Evolutionary conservation across 2,888 invertebrate genomes (phyloP), one percentile per base, ranked within the genome.

Genomic region (Gasteruption jaculator): DNA sequence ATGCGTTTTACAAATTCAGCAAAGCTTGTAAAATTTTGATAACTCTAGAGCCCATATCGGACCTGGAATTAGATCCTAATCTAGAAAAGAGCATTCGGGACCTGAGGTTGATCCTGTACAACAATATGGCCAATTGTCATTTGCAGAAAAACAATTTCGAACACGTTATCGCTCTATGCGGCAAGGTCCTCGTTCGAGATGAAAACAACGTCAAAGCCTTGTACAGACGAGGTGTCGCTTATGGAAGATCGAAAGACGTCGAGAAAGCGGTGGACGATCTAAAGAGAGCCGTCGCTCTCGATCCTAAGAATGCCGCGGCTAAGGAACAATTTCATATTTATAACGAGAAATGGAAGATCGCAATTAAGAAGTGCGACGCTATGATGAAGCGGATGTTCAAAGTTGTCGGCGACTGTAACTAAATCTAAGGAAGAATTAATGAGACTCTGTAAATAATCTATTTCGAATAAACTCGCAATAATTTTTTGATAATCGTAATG

Each of bases 91-190:
- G 72, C 6, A 73, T 86, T 49, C 63, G 77, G 24, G 71, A 73
- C 37, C 65, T 86, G 6, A 80, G 85, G 64, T 71, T 80, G 7
- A 81, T 79, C 53, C 73, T 91, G 6, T 87, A 85, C 63, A 85
- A 86, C 52, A 93, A 93, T 69, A 73, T 92, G 63, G 86, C 91
- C 0, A 84, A 85, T 31, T 90, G 91, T 63, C 85, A 90, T 55
- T 74, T 89, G 14, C 81, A 81, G 48, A 76, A 76, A 46, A 69
- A 80, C 7, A 82, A 84, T 50, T 85, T 80, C 66, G 76, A 80
- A 4, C 79, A 82, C 45, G 83, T 82, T 0, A 63, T 86, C 20
- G 73, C 77, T 25, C 74, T 89, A 8, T 87, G 73, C 71, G 62
- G 63, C 6, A 74, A 74, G 56, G 73, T 74, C 12, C 49, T 78